These are phyloP conservation scores for Clanis bilineata DNA, from an alignment of 2,888 invertebrate genomes.

Conservation along the genomic window DNA sequence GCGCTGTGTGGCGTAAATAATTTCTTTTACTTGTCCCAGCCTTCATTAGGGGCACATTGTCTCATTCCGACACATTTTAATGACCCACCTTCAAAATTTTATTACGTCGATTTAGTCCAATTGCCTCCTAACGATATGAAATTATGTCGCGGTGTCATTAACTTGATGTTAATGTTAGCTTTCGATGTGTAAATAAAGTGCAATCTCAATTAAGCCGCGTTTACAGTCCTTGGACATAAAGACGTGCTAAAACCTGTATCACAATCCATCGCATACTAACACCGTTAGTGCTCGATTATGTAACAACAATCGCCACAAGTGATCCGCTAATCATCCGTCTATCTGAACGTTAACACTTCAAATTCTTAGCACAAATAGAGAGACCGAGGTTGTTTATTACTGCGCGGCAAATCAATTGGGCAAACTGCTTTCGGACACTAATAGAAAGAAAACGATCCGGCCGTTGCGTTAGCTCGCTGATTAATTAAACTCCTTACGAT, in stretches of 20 bases:
- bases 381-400: slow-evolving; percentile 61
- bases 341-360: slow-evolving; percentile 69
- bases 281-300: slow-evolving; percentile 64
- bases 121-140: slow-evolving; percentile 49
- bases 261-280: slow-evolving; percentile 58
- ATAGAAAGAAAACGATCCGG: slow-evolving; percentile 68
- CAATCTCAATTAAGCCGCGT: slow-evolving; percentile 31
- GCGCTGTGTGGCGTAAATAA: slow-evolving; percentile 76
- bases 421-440: slow-evolving; percentile 67
- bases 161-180: not conserved
- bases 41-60: slow-evolving; percentile 74
- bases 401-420: slow-evolving; percentile 69
- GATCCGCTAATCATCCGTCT: slow-evolving; percentile 69
- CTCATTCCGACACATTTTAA: slow-evolving; percentile 64
- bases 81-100: slow-evolving; percentile 64
- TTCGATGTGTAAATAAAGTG: slow-evolving; percentile 21
- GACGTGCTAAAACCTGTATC: slow-evolving; percentile 69
- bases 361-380: slow-evolving; percentile 68
- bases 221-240: slow-evolving; percentile 54
- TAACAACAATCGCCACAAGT: slow-evolving; percentile 67
- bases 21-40: slow-evolving; percentile 62
- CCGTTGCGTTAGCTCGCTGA: slow-evolving; percentile 64
- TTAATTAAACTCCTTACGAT: slow-evolving; percentile 75
- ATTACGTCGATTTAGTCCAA: slow-evolving; percentile 62
- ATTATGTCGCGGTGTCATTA: slow-evolving; percentile 39